Base-by-base conservation (phyloP, 1,140 invertebrate genomes). In the Bombus consobrinus region DNA sequence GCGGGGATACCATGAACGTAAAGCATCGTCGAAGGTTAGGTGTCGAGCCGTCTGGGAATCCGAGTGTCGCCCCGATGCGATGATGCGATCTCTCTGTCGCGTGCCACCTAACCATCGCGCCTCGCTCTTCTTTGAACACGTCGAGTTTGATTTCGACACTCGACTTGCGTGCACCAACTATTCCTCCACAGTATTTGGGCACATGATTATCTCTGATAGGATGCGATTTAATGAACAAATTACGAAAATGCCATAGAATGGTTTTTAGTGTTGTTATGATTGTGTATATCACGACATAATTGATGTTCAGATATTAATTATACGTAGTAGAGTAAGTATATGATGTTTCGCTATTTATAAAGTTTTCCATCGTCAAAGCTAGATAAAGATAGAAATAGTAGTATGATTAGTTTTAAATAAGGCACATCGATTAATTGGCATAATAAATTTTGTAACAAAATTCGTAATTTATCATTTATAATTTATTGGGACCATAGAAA, bases 41-140 rank as follows among this genome's bases (percentile, higher is more conserved):
- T 91, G 92, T 92, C 91, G 89, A 91, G 88, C 86, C 90, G 93
- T 94, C 92, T 93, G 91, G 90, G 92, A 92, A 92, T 92, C 88
- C 59, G 84, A 85, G 59, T 81, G 78, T 68, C 41, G 41, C 53
- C 4, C 34, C 53, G 69, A 77, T 71, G 69, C 53, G 69, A 86
- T 71, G 69, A 85, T 41, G 68, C 77, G 41, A 3, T 32, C 57
- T 5, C 22, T 32, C 15, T 73, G 68, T 81, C 83, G 83, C 83
- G 76, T 81, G 77, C 62, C 66, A 13, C 8, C n/a, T 22, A 57
- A 84, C 66, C 32, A 77, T 53, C 62, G 41, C 34, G 6, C 12
- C n/a, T 8, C 22, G 32, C 2, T 43, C 43, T 22, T 37, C 32
- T 34, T 34, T 9, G 32, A 37, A 1, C 47, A 8, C 37, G n/a